phyloP scores from a whole-genome alignment of 2,888 invertebrate species.

The Thecophora atra region DNA sequence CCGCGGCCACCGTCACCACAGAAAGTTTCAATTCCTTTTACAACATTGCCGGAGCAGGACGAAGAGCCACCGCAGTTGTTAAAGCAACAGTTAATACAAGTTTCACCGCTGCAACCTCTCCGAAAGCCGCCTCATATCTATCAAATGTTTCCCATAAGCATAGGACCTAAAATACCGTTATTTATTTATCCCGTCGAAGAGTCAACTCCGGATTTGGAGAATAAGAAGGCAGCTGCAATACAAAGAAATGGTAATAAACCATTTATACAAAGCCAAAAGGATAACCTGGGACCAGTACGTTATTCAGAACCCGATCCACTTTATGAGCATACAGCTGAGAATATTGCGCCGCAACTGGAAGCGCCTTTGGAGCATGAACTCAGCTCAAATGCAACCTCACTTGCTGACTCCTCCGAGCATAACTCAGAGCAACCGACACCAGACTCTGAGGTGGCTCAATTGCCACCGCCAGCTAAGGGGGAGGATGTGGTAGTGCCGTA shows the following conservation, averaged over 20 bases:
- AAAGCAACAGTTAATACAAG: conserved; percentile 45
- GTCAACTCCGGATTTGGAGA: background rate
- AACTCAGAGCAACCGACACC: conserved; percentile 30
- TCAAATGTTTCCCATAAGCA: conserved; percentile 40
- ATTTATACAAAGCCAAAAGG: conserved; percentile 58
- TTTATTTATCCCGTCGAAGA: conserved; percentile 51
- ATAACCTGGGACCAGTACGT: conserved; percentile 57
- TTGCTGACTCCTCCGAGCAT: conserved; percentile 36
- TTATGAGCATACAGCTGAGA: conserved; percentile 53
- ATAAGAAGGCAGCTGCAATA: conserved; percentile 24
- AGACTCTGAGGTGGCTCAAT: conserved; percentile 59
- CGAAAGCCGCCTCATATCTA: conserved; percentile 52
- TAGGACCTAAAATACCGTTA: conserved; percentile 46
- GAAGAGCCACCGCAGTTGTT: conserved; percentile 32
- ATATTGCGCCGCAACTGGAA: conserved; percentile 43
- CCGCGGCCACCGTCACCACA: conserved; percentile 43
- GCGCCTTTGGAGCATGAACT: conserved; percentile 39
- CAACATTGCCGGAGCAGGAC: conserved; percentile 27
- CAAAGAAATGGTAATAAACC: conserved; percentile 51
- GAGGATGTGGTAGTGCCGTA: conserved; percentile 52
- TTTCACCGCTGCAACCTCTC: conserved; percentile 44
- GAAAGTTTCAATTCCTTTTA: conserved; percentile 40
- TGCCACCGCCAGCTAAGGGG: conserved; percentile 55
- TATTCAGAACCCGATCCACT: conserved; percentile 69
- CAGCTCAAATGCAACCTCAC: conserved; percentile 41